Evolutionary conservation across 2,888 invertebrate species (phyloP).

Genomic region (Apotomis betuletana): DNA sequence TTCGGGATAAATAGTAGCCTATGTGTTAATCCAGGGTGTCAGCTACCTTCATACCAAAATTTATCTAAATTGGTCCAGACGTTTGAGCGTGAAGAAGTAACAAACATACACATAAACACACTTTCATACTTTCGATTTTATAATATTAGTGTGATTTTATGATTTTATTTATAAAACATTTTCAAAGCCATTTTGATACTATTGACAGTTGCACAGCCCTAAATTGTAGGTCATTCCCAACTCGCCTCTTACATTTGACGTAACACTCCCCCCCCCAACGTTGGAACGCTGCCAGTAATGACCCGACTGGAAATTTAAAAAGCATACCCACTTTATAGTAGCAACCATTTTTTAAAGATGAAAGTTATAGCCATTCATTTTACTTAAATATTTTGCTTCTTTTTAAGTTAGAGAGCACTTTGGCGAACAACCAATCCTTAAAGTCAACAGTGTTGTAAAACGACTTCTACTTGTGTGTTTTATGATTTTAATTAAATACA

Average conservation of each 20-base stretch:
- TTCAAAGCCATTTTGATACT: not conserved
- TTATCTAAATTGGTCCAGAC: too few relatives aligned
- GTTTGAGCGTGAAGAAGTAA: too few relatives aligned
- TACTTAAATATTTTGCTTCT: not conserved
- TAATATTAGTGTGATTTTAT: too few relatives aligned
- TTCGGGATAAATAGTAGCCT: too few relatives aligned
- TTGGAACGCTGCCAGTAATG: slow-evolving; percentile 29
- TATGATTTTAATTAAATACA: too few relatives aligned
- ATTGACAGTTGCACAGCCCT: not conserved
- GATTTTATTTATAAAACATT: too few relatives aligned
- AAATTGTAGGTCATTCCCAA: slow-evolving; percentile 22
- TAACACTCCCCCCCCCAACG: slow-evolving; percentile 2
- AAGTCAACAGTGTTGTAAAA: not conserved
- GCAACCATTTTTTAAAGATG: not conserved
- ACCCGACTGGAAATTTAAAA: slow-evolving; percentile 23
- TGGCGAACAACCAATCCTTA: not conserved
- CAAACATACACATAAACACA: too few relatives aligned
- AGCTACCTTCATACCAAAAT: too few relatives aligned
- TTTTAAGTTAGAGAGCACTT: not conserved
- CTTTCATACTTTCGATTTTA: too few relatives aligned
- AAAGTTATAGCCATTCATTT: slow-evolving; percentile 1
- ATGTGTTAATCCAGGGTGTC: too few relatives aligned
- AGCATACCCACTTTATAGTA: slow-evolving; percentile 13
- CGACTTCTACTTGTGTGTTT: not conserved
- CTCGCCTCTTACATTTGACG: slow-evolving; percentile 1